Evolutionary conservation across 2,797 vertebrate species (phyloP).

Genomic region (Neoniphon sammara): DNA sequence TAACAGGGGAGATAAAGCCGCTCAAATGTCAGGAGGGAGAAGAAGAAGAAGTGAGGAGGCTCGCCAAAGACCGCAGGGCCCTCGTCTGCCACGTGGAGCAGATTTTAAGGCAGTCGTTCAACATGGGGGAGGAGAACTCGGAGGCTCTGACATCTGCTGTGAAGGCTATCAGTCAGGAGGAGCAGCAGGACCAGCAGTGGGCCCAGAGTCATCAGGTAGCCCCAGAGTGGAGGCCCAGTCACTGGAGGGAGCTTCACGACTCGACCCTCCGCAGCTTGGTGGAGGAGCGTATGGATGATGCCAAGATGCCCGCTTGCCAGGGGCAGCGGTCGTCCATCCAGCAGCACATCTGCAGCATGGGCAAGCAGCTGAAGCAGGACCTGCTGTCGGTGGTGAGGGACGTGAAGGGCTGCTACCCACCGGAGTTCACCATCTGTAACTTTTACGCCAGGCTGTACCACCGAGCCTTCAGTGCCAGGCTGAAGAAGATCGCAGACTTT

Average conservation of each 20-base stretch:
- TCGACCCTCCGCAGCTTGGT: constrained; percentile 71
- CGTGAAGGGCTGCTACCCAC: constrained; percentile 86
- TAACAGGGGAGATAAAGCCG: constrained; percentile 23
- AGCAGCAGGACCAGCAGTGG: constrained; percentile 83
- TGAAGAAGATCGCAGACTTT: constrained; percentile 78
- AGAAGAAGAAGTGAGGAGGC: constrained; percentile 64
- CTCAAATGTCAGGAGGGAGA: constrained; percentile 41
- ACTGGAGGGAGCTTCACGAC: constrained; percentile 84
- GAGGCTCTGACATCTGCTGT: constrained; percentile 84
- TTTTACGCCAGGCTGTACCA: constrained; percentile 87
- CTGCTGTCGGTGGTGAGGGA: constrained; percentile 80
- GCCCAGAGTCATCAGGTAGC: background rate
- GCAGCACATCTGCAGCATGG: constrained; percentile 78
- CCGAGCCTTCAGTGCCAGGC: constrained; percentile 74
- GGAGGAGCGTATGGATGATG: constrained; percentile 77
- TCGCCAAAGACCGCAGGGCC: constrained; percentile 62
- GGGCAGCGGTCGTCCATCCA: constrained; percentile 74
- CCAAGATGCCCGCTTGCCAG: rapidly evolving
- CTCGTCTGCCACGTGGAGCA: constrained; percentile 74
- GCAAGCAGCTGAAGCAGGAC: constrained; percentile 85
- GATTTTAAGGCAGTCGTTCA: constrained; percentile 77
- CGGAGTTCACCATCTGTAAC: constrained; percentile 83
- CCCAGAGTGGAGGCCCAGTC: constrained; percentile 75
- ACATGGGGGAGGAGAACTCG: constrained; percentile 14
- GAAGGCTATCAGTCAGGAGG: constrained; percentile 82